Evolutionary conservation across 1,140 invertebrate genomes (phyloP), one percentile per base, ranked within the genome.

Genomic region (Camponotus vicinus): DNA sequence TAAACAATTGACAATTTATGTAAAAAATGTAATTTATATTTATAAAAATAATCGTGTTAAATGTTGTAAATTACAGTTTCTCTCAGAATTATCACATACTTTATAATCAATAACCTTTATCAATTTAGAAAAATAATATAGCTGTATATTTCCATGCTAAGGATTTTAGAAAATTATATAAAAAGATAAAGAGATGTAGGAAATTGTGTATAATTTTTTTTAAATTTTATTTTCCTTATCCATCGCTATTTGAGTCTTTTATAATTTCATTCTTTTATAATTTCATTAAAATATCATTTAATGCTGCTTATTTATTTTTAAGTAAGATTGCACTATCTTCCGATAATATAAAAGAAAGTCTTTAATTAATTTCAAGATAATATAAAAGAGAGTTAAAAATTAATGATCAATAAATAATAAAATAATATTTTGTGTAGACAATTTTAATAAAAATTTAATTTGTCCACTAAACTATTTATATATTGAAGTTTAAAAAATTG

Each of bases 351-450:
- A 52, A 42, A 67, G n/a, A n/a, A 1, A 13, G n/a, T 0, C 3
- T 42, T 69, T 69, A 69, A 67, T 67, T 67, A 15, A 69, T 45
- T 69, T 69, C 5, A 15, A 52, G 0, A 45, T 69, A 45, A 45
- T 69, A 52, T 15, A 52, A 52, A 42, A 67, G n/a, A n/a, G 3
- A 13, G n/a, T 0, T 67, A 15, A 18, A 1, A 4, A 15, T 52
- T 52, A 45, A 45, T 45, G 9, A 45, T 4, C 15, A 52, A 27
- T 67, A 40, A 66, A 7, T 67, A 42, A 57, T 21, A 57, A 57
- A 42, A 42, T 67, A 67, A 21, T 21, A 42, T 67, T 67, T 21
- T 42, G 13, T 52, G 27, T 27, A 67, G 2, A 13, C 9, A 69
- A 45, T 45, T 27, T 69, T 69, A 69, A 45, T 2, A 27, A 70